phyloP scores from a whole-genome alignment of 2,888 invertebrate species.

The Zootermopsis nevadensis region DNA sequence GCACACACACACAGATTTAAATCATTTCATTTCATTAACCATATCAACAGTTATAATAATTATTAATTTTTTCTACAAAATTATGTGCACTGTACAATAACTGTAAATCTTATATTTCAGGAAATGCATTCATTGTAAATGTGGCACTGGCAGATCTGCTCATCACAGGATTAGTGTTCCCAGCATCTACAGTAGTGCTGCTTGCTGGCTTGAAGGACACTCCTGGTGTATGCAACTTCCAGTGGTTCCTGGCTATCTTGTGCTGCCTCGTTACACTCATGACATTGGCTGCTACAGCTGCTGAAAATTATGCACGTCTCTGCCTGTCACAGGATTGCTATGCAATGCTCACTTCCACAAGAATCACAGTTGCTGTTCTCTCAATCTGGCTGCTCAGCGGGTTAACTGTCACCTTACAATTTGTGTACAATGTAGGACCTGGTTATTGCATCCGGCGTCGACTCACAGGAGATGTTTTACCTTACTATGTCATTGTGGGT shows the following conservation, averaged over 20 bases:
- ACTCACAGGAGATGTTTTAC: constrained; percentile 64
- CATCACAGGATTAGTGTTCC: constrained; percentile 76
- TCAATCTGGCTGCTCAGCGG: constrained; percentile 70
- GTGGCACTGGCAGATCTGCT: constrained; percentile 78
- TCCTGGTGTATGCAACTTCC: constrained; percentile 71
- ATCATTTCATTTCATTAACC: too few species aligned
- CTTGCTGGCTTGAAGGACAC: constrained; percentile 73
- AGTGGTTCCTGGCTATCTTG: constrained; percentile 74
- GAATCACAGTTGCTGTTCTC: constrained; percentile 68
- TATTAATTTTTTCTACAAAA: too few species aligned
- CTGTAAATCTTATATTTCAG: constrained; percentile 60
- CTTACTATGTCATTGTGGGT: constrained; percentile 69
- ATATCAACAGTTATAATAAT: too few species aligned
- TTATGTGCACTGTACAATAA: too few species aligned
- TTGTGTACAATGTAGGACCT: constrained; percentile 71
- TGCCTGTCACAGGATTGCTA: constrained; percentile 66
- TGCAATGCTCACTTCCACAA: constrained; percentile 64
- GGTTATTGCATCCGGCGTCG: constrained; percentile 74
- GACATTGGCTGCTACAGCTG: constrained; percentile 72
- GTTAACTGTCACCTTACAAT: constrained; percentile 71
- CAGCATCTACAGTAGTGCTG: constrained; percentile 76
- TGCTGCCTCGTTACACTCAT: constrained; percentile 75
- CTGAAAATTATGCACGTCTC: constrained; percentile 74
- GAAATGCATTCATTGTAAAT: constrained; percentile 77
- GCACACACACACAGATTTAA: too few species aligned